phyloP scores from a whole-genome alignment of 1,140 invertebrate genomes.

The Drosophila chauvacae region DNA sequence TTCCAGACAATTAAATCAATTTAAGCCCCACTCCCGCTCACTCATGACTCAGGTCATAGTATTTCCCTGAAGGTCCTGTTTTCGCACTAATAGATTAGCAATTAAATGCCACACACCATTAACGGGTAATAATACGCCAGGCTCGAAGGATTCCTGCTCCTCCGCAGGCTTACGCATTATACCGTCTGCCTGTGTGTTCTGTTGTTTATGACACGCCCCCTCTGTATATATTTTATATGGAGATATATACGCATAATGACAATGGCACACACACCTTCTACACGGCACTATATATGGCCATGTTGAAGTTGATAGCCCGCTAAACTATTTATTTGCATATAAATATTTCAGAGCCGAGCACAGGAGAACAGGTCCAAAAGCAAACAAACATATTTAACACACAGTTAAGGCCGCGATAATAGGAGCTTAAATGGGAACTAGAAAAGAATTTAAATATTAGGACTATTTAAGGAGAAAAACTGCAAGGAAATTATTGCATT shows the following conservation, averaged over 20 bases:
- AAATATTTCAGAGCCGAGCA: slow-evolving; percentile 68
- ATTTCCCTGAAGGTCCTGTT: slow-evolving; percentile 29
- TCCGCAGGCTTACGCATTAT: not conserved
- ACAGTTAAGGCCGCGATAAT: not conserved
- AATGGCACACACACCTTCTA: slow-evolving; percentile 28
- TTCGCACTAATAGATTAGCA: slow-evolving; percentile 72
- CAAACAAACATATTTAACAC: slow-evolving; percentile 2
- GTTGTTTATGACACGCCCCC: slow-evolving; percentile 62
- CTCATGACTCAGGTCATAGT: slow-evolving; percentile 30
- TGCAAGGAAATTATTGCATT: too few species aligned
- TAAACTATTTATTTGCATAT: slow-evolving; percentile 82
- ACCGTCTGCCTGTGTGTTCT: slow-evolving; percentile 37
- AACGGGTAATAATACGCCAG: slow-evolving; percentile 70
- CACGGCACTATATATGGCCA: slow-evolving; percentile 2
- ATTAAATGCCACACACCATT: slow-evolving; percentile 78
- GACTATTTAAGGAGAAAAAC: not conserved
- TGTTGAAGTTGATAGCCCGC: slow-evolving; percentile 65
- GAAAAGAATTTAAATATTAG: not conserved
- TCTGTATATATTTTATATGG: not conserved
- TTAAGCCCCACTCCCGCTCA: slow-evolving; percentile 5
- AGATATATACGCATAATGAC: slow-evolving; percentile 57
- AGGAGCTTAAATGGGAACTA: not conserved
- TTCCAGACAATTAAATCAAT: slow-evolving; percentile 65
- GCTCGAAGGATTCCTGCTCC: slow-evolving; percentile 13
- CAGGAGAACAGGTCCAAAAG: slow-evolving; percentile 31